A percentile compares a stretch with the other conserved stretches of the same genome.
These are phyloP conservation scores for Burhinus oedicnemus DNA, from an alignment of 2,113 vertebrate genomes.

Conservation along the genomic window DNA sequence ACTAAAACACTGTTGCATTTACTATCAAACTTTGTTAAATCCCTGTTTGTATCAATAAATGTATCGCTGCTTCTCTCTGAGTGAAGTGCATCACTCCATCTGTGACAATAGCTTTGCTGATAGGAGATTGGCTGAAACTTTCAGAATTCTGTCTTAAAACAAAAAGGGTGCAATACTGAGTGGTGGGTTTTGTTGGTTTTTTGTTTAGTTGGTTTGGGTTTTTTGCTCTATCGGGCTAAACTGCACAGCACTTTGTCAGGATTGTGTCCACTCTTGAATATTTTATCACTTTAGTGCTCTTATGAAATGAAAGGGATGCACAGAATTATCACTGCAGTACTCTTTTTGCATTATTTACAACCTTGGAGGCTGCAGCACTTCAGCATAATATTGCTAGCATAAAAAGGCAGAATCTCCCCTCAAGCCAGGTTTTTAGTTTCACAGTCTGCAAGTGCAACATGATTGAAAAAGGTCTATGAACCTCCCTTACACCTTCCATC, in stretches of 20 bases:
- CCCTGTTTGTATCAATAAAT: no score
- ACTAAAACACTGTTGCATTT: no score
- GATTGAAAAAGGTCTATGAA: not conserved
- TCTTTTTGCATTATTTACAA: slow-evolving; percentile 59
- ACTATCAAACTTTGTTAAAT: no score
- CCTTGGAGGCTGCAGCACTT: slow-evolving; percentile 31
- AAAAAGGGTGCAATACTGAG: not conserved
- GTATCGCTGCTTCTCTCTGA: no score
- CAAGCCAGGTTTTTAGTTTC: slow-evolving; percentile 13
- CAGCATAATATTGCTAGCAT: slow-evolving; percentile 22
- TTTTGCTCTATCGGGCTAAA: not conserved
- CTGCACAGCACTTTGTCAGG: not conserved
- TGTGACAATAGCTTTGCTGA: not conserved
- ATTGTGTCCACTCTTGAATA: slow-evolving; percentile 24
- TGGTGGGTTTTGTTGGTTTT: not conserved
- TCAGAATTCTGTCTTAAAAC: not conserved
- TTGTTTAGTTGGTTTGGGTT: not conserved
- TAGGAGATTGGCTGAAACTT: not conserved
- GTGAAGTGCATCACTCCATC: no score
- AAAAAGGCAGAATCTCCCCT: slow-evolving; percentile 24
- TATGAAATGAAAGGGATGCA: slow-evolving; percentile 6
- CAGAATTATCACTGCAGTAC: slow-evolving; percentile 21
- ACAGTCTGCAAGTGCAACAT: not conserved
- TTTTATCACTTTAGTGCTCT: slow-evolving; percentile 16
- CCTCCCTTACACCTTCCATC: not conserved